A percentile compares a stretch with the other conserved stretches of the same genome.
phyloP scores from a whole-genome alignment of 2,888 invertebrate genomes.

The Xylophagus ater region DNA sequence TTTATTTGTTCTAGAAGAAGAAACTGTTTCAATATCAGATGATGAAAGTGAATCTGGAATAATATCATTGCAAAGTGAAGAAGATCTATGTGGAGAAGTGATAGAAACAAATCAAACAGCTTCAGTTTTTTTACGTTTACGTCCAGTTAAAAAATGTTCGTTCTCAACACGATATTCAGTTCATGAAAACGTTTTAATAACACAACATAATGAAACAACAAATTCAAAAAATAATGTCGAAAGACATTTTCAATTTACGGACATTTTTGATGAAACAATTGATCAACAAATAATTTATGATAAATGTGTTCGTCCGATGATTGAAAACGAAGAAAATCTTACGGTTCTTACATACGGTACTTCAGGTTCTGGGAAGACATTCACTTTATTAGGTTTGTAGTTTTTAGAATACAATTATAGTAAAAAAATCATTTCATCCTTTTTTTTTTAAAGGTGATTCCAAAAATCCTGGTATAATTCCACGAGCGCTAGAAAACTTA shows the following conservation, averaged over 20 bases:
- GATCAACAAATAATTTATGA: too few relatives aligned
- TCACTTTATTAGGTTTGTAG: conserved; percentile 50
- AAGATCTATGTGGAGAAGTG: too few relatives aligned
- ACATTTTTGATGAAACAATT: conserved; percentile 29
- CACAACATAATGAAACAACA: too few relatives aligned
- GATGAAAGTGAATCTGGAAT: too few relatives aligned
- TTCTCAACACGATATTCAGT: conserved; percentile 22
- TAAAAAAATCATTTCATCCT: too few relatives aligned
- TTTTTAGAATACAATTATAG: too few relatives aligned
- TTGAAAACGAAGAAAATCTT: too few relatives aligned
- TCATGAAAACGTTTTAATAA: conserved; percentile 23
- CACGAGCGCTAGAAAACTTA: conserved; percentile 40
- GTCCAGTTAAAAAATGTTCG: conserved; percentile 25
- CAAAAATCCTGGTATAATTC: conserved; percentile 46
- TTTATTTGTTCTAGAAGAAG: conserved; percentile 24
- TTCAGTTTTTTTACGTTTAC: conserved; percentile 31
- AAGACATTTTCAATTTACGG: conserved; percentile 33
- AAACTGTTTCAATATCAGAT: too few relatives aligned
- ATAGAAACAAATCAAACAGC: too few relatives aligned
- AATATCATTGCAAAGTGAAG: too few relatives aligned
- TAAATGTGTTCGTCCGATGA: too few relatives aligned
- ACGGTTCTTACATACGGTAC: conserved; percentile 73
- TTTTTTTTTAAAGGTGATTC: conserved; percentile 35
- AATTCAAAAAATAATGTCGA: conserved; percentile 24
- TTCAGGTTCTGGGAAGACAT: conserved; percentile 73